Base-by-base conservation (phyloP, 2,888 invertebrate species). In the Cyclophora albipunctata region DNA sequence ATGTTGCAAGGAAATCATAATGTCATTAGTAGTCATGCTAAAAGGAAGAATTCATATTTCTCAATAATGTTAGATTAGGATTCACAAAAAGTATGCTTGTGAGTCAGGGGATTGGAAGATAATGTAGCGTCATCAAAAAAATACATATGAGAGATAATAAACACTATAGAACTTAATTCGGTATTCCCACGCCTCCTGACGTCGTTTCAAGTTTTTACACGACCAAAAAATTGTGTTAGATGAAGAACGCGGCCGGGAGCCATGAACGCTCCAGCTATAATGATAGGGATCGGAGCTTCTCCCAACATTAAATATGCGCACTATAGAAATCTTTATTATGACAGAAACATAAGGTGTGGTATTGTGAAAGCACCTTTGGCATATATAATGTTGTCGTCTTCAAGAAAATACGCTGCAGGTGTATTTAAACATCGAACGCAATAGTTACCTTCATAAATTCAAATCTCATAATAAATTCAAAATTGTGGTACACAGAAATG, bases 201-300 rank as follows among this genome's bases (percentile, higher is more conserved):
- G 60, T 54, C 57, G 42, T 48, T 61, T 54, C 65, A 57, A 64
- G 66, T 66, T 69, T 64, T 66, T 67, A 72, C 73, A 71, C 67
- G 67, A 63, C 64, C 60, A 60, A 71, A 72, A 78, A 75, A 63
- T 67, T 66, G 61, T 63, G 62, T 58, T 53, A 60, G 67, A 66
- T 69, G 66, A 66, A 67, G 68, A 62, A 64, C 63, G 65, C 67
- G 69, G 81, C 82, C 82, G 75, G 81, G 79, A 84, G 84, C 78
- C 67, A 81, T 75, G 81, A 60, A 65, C 69, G 71, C 69, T 66
- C 64, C 62, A 69, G 73, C 72, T 70, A 71, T 84, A 83, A 85
- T 84, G 81, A 86, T 84, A 83, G 78, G 76, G 75, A 84, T 82
- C 80, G 75, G 64, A 70, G 76, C 73, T 84, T 83, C 69, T 74